phyloP scores from a whole-genome alignment of 37 sponge, comb jelly and placozoan species.

The Spongilla lacustris region DNA sequence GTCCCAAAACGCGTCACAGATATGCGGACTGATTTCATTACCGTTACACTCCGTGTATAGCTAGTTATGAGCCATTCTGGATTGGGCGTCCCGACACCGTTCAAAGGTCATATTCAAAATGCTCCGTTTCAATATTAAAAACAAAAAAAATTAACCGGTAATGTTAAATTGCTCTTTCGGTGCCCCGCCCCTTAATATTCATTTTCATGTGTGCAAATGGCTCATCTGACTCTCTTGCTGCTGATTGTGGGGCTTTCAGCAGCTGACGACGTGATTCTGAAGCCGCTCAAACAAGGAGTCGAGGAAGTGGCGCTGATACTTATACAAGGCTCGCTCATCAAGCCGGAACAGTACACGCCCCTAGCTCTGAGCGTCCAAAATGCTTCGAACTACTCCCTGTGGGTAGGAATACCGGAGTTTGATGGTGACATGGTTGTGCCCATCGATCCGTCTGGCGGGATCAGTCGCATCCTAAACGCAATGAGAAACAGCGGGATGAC shows the following conservation, averaged over 20 bases:
- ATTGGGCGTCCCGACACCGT: too few species aligned
- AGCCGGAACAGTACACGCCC: conserved; percentile 62
- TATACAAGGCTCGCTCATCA: conserved; percentile 67
- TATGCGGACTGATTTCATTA: too few species aligned
- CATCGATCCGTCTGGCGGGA: conserved; percentile 20
- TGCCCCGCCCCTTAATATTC: neutral
- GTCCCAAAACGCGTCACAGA: too few species aligned
- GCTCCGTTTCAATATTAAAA: too few species aligned
- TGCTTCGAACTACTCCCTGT: conserved; percentile 52
- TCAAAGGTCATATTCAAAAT: too few species aligned
- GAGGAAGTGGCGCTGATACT: conserved; percentile 50
- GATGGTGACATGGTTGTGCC: conserved; percentile 31
- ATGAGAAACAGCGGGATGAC: conserved; percentile 57
- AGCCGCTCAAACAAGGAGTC: conserved; percentile 33
- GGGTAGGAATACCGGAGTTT: conserved; percentile 80
- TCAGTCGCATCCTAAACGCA: conserved; percentile 34
- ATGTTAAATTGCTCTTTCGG: too few species aligned
- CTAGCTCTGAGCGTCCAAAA: conserved; percentile 56
- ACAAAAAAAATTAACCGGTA: too few species aligned
- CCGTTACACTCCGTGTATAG: too few species aligned
- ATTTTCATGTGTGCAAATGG: neutral
- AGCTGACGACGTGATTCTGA: conserved; percentile 49
- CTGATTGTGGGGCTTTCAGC: neutral
- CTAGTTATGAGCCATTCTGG: too few species aligned
- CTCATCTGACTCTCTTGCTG: neutral